Evolutionary conservation across 1,140 invertebrate species (phyloP).

Genomic region (Sycophila sp.): DNA sequence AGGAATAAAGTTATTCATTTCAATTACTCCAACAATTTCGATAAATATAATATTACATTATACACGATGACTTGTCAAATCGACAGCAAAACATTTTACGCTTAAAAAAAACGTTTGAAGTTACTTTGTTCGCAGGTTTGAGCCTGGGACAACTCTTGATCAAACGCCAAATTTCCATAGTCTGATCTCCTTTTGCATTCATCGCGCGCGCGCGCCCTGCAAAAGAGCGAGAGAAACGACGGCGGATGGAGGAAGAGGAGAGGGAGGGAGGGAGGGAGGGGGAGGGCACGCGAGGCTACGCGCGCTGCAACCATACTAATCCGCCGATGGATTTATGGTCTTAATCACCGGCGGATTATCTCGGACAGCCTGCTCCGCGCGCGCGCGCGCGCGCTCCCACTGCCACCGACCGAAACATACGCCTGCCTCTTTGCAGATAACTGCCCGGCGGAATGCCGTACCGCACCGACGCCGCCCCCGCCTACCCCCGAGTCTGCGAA

Average conservation of each 20-base stretch:
- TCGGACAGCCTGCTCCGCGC: constrained; percentile 65
- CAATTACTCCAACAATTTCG: no score
- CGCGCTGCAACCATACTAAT: constrained; percentile 64
- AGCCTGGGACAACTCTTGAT: not conserved
- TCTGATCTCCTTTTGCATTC: not conserved
- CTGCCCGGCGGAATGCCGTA: constrained; percentile 50
- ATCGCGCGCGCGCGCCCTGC: constrained; percentile 14
- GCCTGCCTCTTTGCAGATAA: constrained; percentile 66
- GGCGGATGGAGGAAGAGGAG: constrained; percentile 1
- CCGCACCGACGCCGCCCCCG: not conserved
- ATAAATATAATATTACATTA: no score
- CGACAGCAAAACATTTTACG: no score
- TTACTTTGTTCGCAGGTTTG: no score
- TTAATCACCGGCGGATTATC: constrained; percentile 73
- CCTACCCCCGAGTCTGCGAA: not conserved
- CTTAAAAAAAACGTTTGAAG: no score
- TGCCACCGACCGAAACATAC: constrained; percentile 62
- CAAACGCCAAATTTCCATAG: constrained; percentile 14
- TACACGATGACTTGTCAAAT: no score
- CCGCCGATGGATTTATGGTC: constrained; percentile 72
- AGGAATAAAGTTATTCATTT: no score
- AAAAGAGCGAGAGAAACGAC: constrained; percentile 2
- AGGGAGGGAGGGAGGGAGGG: not conserved
- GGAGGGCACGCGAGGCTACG: constrained; percentile 22
- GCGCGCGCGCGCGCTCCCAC: constrained; percentile 37